phyloP scores from a whole-genome alignment of 2,888 invertebrate genomes.

The Megamerina dolium region DNA sequence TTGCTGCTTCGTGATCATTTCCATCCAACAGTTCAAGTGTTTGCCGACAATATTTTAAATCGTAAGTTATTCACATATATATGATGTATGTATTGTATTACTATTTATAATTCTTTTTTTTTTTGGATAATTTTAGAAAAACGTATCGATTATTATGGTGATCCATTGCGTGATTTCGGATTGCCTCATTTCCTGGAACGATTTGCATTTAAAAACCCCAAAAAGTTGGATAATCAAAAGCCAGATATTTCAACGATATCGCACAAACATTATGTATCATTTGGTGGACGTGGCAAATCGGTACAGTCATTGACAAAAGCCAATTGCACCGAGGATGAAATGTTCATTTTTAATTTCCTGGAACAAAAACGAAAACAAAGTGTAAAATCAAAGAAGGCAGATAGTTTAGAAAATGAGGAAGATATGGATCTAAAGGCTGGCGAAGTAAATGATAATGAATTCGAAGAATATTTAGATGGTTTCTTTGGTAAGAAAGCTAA shows the following conservation, averaged over 20 bases:
- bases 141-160: conserved; percentile 78
- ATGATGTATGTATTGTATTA: background rate
- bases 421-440: conserved; percentile 56
- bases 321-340: conserved; percentile 85
- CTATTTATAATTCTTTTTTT: no score
- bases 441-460: conserved; percentile 61
- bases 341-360: conserved; percentile 56
- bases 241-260: conserved; percentile 46
- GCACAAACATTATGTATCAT: conserved; percentile 61
- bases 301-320: conserved; percentile 65
- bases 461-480: conserved; percentile 52
- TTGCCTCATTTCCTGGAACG: conserved; percentile 87
- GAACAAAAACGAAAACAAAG: conserved; percentile 51
- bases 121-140: conserved; percentile 55
- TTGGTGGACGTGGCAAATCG: conserved; percentile 64
- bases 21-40: conserved; percentile 88
- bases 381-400: conserved; percentile 3
- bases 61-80: conserved; percentile 49
- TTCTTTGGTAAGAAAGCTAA: conserved; percentile 52
- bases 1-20: conserved; percentile 65
- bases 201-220: conserved; percentile 93
- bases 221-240: conserved; percentile 52
- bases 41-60: conserved; percentile 71
- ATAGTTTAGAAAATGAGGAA: conserved; percentile 46
- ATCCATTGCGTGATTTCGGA: conserved; percentile 89